Evolutionary conservation across 2,113 vertebrate species (phyloP).

Genomic region (Cygnus atratus): DNA sequence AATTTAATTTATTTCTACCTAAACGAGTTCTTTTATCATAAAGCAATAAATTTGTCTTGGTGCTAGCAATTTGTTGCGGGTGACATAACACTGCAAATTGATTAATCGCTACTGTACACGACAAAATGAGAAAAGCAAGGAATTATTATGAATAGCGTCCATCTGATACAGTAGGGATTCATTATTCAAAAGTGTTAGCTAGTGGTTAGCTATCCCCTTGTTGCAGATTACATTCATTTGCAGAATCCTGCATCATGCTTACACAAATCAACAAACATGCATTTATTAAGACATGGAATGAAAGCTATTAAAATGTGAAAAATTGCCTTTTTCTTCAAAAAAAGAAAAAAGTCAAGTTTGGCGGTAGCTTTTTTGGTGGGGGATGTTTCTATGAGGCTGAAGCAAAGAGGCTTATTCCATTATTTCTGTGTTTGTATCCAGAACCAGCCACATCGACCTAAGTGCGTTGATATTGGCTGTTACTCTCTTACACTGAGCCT

Average conservation of each 20-base stretch:
- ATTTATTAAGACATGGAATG: conserved; percentile 88
- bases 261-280: conserved; percentile 88
- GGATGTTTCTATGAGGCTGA: not conserved
- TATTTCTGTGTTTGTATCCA: not conserved
- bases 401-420: not conserved
- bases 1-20: conserved; percentile 89
- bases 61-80: conserved; percentile 88
- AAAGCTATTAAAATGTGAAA: conserved; percentile 89
- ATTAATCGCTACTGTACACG: conserved; percentile 86
- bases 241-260: conserved; percentile 84
- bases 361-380: not conserved
- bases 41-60: conserved; percentile 91
- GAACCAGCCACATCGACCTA: not conserved
- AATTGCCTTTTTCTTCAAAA: conserved; percentile 77
- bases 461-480: not conserved
- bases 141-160: conserved; percentile 92
- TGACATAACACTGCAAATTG: conserved; percentile 90
- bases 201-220: conserved; percentile 83
- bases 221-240: conserved; percentile 88
- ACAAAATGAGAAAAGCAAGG: conserved; percentile 91
- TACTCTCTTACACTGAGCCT: not conserved
- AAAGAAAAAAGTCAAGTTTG: conserved; percentile 57
- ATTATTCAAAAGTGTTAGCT: conserved; percentile 87
- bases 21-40: conserved; percentile 92
- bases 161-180: conserved; percentile 86